Base-by-base conservation (phyloP, 2,113 vertebrate species). In the Pimephales promelas region DNA sequence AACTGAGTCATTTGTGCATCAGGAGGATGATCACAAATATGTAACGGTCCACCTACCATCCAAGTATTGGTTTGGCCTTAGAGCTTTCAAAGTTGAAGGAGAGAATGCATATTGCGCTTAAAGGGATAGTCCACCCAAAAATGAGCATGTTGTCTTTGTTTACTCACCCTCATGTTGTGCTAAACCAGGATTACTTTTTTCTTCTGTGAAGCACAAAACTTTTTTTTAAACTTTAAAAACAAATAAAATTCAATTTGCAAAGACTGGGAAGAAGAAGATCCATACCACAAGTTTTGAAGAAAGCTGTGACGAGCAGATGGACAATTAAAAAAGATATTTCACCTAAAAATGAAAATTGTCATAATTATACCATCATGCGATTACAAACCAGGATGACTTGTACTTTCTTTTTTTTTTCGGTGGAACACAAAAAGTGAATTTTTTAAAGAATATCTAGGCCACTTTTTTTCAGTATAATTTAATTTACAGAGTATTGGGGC, bases 1-100 rank as follows among this genome's bases (percentile, higher is more conserved):
- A 64, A 43, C 24, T 79, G 59, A 79, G 57, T 79, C 57, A 87
- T 54, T 40, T 54, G 72, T 10, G 31, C 66, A 18, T 64, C 59
- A 64, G 34, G n/a, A 79, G n/a, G n/a, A n/a, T 61, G 76, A 26
- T 62, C 57, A 6, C 16, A 54, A 28, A 47, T 47, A 79, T 28
- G 5, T n/a, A 71, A 71, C 36, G 52, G 31, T 54, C 26, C 72
- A 75, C 72, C 72, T 75, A 31, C 24, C 52, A 52, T 11, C 26
- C 26, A 75, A 75, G 72, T 52, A 31, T 75, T 18, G 4, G 47
- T 71, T 71, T 43, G 68, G 68, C 43, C 36, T 43, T n/a, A 5
- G 47, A 31, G 16, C 47, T 16, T 75, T 75, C 7, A 20, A 22
- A 75, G 47, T 75, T 52, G 8, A 52, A 74, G 45, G 16, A 74